These are phyloP conservation scores for Aricia agestis DNA, from an alignment of 1,140 invertebrate species.

Conservation along the genomic window DNA sequence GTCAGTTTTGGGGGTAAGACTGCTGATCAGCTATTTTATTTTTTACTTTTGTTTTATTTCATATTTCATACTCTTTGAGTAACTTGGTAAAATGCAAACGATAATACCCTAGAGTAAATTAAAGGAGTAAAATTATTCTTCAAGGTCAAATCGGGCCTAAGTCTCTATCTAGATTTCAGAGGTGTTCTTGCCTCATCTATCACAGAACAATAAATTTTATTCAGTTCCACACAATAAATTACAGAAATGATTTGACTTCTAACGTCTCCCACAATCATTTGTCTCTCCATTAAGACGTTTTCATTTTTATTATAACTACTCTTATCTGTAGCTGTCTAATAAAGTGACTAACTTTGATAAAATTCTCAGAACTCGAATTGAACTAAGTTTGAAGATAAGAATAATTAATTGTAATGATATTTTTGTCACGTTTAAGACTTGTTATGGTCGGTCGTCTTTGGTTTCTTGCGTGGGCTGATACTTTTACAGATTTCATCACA, in stretches of 20 bases:
- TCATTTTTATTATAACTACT: not conserved
- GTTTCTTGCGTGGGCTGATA: not conserved
- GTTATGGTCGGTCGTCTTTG: too few relatives aligned
- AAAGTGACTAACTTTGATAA: not conserved
- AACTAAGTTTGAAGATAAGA: not conserved
- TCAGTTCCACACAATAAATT: not conserved
- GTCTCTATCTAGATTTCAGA: too few relatives aligned
- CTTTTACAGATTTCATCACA: not conserved
- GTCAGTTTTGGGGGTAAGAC: too few relatives aligned
- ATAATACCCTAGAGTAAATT: too few relatives aligned
- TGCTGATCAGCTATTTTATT: too few relatives aligned
- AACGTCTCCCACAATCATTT: not conserved
- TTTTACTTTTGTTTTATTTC: too few relatives aligned
- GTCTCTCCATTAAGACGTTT: not conserved
- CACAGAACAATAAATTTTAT: not conserved
- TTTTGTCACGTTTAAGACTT: not conserved
- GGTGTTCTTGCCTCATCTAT: not conserved
- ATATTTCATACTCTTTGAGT: too few relatives aligned
- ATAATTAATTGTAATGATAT: not conserved
- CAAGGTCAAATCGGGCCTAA: too few relatives aligned
- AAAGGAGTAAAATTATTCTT: too few relatives aligned
- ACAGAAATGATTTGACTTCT: not conserved
- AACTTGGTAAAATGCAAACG: too few relatives aligned
- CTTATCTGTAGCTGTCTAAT: not conserved
- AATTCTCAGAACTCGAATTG: not conserved